Evolutionary conservation across 1,140 invertebrate species (phyloP), one percentile per base, ranked within the genome.

Genomic region (Tetragonula clypearis): DNA sequence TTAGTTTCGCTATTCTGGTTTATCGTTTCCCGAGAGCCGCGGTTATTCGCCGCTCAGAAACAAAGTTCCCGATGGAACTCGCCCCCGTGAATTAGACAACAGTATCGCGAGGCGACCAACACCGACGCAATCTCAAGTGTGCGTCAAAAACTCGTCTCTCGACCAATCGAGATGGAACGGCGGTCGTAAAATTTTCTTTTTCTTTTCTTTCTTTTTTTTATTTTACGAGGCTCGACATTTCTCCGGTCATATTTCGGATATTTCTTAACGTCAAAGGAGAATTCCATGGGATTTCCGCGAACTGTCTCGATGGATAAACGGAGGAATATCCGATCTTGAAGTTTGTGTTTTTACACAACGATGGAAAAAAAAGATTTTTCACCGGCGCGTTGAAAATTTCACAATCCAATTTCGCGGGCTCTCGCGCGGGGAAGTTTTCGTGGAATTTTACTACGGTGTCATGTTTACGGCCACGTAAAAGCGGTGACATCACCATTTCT

Each of bases 1-100:
- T 89, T 81, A 87, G 62, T 78, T 41, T 35, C 49, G 79, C 66
- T 30, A 65, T 84, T 81, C 69, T 62, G 79, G 62, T 86, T 76
- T 71, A 75, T 65, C 81, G 84, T 80, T 80, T 75, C 30, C 66
- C 26, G 21, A 78, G 66, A 62, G 79, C 49, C 49, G 55, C 73
- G 82, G 49, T 68, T 49, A 80, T 69, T 58, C 41, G 56, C 17
- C 12, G 21, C 35, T 56, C 41, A 14, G 58, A 35, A 71, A 69
- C 65, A 79, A 82, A 86, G 76, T 86, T 88, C 71, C 53, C 15
- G 35, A 41, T 73, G 86, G 69, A 80, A 30, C 77, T 81, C 26
- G 68, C 19, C 60, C 68, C 55, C 30, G 21, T 71, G 73, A 79
- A 60, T 72, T 62, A 15, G 72, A 56, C 41, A 55, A 26, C 41